Conservation (phyloP, 2,888 invertebrate species). For the Aphidoletes aphidimyza region DNA sequence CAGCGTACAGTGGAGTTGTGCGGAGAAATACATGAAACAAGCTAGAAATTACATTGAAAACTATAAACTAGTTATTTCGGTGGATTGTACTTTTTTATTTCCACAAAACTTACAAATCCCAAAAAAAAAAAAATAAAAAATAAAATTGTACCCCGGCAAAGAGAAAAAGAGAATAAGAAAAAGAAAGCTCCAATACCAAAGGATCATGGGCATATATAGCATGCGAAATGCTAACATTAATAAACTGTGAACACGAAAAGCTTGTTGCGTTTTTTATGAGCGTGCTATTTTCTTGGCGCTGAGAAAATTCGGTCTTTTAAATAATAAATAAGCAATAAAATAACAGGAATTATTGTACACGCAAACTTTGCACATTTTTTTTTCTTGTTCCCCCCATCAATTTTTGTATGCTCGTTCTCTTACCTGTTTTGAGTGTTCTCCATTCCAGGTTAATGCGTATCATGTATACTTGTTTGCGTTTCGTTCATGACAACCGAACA, state of each 20-base stretch:
- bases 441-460: neutral
- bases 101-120: neutral
- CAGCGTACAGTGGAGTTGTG: too few relatives aligned
- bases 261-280: conserved; percentile 38
- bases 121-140: conserved; percentile 7
- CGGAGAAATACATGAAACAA: neutral
- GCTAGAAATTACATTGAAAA: conserved; percentile 8
- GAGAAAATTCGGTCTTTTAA: conserved; percentile 28
- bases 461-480: neutral
- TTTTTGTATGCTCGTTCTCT: neutral
- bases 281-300: neutral
- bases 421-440: neutral
- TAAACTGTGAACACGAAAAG: conserved; percentile 49
- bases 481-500: neutral
- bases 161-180: too few relatives aligned
- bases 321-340: conserved; percentile 49
- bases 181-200: too few relatives aligned
- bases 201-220: neutral
- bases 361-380: conserved; percentile 45
- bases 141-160: too few relatives aligned
- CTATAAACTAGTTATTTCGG: conserved; percentile 40
- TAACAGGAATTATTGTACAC: conserved; percentile 51
- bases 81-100: neutral
- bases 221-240: conserved; percentile 5
- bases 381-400: neutral